Base-by-base conservation (phyloP, 2,888 invertebrate species). In the Campoplex nolae region DNA sequence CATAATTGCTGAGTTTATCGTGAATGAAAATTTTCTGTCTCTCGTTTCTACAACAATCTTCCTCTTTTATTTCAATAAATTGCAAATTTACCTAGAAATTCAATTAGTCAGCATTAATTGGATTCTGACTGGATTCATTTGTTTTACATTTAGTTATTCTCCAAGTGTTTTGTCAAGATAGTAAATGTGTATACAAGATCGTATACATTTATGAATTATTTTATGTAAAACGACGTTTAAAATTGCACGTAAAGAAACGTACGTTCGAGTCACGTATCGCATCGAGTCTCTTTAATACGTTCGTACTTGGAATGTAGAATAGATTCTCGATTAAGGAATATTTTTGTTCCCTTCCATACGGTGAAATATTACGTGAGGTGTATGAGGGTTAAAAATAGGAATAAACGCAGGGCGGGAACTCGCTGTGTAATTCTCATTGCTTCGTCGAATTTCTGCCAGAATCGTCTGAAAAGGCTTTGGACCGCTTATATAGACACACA, bases 371-470 rank as follows among this genome's bases (percentile, higher is more conserved):
- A 58, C 18, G 56, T 16, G 58, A 48, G 32, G 74, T 51, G 45
- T 58, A 71, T 35, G 18, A 11, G 56, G 28, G 62, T 38, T 48
- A 56, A 58, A 83, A 79, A 56, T 28, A 23, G 23, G 51, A 65
- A 77, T 67, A 35, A 56, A 71, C 16, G 38, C 35, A 75, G 42
- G 38, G 42, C 58, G 71, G 35, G 18, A 71, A 62, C 42, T 51
- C 11, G n/a, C 84, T 68, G 75, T 75, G 54, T 65, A 70, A 81
- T 65, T 71, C 71, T 56, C 76, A 76, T 62, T 42, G 75, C 65
- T 76, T 67, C 67, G 85, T 76, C 65, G 81, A 67, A 77, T 79
- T 77, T 83, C 71, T 77, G 76, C 81, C 73, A 73, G 51, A 18
- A 80, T 42, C 74, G 18, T 38, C 62, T 23, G 62, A 58, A 35